Conservation (phyloP, 2,113 vertebrate genomes). For the Arvicanthis niloticus region DNA sequence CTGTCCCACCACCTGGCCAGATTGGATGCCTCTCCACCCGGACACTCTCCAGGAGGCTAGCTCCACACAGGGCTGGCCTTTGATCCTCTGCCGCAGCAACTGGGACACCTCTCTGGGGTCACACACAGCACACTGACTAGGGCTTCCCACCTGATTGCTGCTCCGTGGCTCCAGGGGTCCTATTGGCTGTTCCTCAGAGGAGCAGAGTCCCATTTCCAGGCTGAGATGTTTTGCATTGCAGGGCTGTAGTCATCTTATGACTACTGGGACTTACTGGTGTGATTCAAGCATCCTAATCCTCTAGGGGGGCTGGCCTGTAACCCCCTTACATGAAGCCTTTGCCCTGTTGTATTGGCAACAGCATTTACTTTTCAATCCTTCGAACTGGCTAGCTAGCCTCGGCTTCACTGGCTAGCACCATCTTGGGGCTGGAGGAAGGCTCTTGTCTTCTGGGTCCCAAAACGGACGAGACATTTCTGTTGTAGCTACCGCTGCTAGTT, state of each 20-base stretch:
- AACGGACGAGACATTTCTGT: background rate
- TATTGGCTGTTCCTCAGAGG: background rate
- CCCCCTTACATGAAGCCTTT: background rate
- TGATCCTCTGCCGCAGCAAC: slow-evolving; percentile 77
- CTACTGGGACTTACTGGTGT: background rate
- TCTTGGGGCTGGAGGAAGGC: background rate
- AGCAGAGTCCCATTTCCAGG: background rate
- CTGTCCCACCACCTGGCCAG: slow-evolving; percentile 68
- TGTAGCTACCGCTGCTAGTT: slow-evolving; percentile 50
- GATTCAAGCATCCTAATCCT: background rate
- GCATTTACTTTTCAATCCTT: background rate
- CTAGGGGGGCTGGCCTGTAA: background rate
- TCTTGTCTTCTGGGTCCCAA: background rate
- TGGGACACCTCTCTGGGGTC: slow-evolving; percentile 72
- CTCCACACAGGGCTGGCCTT: slow-evolving; percentile 75
- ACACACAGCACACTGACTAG: slow-evolving; percentile 61
- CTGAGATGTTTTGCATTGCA: accelerated
- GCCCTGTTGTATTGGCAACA: background rate
- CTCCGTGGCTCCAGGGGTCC: background rate
- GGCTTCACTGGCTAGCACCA: accelerated
- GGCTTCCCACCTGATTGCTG: slow-evolving; percentile 14
- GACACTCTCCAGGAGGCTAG: slow-evolving; percentile 65
- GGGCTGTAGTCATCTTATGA: background rate
- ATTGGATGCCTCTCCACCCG: slow-evolving; percentile 40
- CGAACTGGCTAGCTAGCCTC: accelerated